Base-by-base conservation (phyloP, 2,113 vertebrate species). In the Muscicapa adusta region DNA sequence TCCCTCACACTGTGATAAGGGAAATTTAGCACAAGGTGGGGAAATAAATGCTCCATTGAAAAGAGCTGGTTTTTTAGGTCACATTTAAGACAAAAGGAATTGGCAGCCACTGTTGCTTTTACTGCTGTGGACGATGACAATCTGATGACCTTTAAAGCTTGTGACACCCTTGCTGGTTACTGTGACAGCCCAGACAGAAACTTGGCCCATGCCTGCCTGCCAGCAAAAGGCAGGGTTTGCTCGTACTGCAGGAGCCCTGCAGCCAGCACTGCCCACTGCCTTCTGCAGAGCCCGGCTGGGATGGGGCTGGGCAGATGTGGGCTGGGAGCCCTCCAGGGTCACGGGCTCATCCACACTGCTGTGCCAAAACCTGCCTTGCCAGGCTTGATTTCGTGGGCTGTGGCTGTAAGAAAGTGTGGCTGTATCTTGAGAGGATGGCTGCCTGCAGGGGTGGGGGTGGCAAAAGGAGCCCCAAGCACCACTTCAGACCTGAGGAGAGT, bases 71-170 rank as follows among this genome's bases (percentile, higher is more conserved):
- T 78, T 93, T 88, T 85, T 73, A 93, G 67, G 61, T 91, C 74
- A 77, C 53, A 85, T 94, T 86, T 66, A 88, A 91, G 75, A 75
- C 58, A 89, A 83, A 95, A 89, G 74, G 54, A 85, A 93, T 72
- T 80, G 78, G 56, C 38, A 81, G 58, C 42, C 47, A 42, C 5
- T 70, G 7, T 48, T 78, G 71, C 43, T 62, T 92, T 95, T 74
- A 89, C 53, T 68, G 28, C 47, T 66, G 70, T 40, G 85, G 81
- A 93, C 93, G 93, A 90, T 85, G 77, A 84, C 88, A 94, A 95
- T 75, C 36, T 14, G 17, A 95, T 87, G 89, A 73, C 83, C 89
- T 95, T 90, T 88, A 96, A 91, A 94, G 88, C 33, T 50, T n/a
- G 45, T 90, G 90, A 86, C 81, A 94, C 26, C 56, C 68, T 97